Conservation (phyloP, 1,140 invertebrate genomes). For the Leptopilina boulardi region DNA sequence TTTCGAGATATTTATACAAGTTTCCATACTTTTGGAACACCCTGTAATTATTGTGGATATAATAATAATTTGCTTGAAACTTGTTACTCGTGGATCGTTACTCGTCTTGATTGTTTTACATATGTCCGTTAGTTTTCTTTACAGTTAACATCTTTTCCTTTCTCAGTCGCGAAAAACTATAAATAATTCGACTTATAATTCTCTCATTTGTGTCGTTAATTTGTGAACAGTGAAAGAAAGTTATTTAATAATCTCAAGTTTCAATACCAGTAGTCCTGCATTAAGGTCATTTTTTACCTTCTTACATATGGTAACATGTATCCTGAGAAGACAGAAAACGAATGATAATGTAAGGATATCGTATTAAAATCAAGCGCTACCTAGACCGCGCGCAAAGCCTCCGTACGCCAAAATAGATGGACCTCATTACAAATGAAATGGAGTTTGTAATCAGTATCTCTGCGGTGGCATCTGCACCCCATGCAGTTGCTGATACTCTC, state of each 20-base stretch:
- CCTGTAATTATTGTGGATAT: no score
- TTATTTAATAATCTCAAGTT: constrained; percentile 6
- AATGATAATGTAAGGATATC: constrained; percentile 70
- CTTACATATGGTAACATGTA: not conserved
- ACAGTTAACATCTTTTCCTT: no score
- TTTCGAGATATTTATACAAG: no score
- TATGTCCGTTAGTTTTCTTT: no score
- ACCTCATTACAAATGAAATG: constrained; percentile 76
- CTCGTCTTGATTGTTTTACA: no score
- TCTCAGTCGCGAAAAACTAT: not conserved
- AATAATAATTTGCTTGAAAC: no score
- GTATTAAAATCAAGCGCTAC: constrained; percentile 72
- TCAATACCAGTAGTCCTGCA: constrained; percentile 13
- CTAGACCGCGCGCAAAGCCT: constrained; percentile 59
- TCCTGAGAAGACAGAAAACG: constrained; percentile 53
- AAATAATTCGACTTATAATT: no score
- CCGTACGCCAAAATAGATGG: constrained; percentile 74
- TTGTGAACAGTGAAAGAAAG: not conserved
- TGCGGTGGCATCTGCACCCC: constrained; percentile 67
- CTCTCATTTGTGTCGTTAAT: no score
- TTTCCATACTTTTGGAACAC: no score
- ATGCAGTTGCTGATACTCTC: constrained; percentile 53
- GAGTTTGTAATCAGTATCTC: constrained; percentile 76
- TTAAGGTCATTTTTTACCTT: not conserved
- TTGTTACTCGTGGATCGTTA: no score